phyloP scores from a whole-genome alignment of 2,888 invertebrate genomes.

The Helicoverpa assulta region DNA sequence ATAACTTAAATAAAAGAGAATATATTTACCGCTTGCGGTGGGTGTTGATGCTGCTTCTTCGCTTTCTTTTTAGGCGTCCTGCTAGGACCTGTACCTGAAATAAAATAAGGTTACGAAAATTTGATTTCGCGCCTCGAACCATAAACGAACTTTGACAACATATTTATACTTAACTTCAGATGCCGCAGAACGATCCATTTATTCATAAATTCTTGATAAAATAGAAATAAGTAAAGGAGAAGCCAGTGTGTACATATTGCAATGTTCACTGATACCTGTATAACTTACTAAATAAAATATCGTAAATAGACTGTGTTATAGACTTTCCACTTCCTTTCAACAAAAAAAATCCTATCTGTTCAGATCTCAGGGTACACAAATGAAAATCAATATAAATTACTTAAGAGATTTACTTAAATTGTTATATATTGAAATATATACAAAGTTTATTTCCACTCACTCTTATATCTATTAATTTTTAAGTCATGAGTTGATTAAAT shows the following conservation, averaged over 20 bases:
- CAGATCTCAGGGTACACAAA: slow-evolving; percentile 89
- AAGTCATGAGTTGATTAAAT: slow-evolving; percentile 89
- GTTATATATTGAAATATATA: slow-evolving; percentile 89
- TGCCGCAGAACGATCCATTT: slow-evolving; percentile 42
- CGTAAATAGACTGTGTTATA: slow-evolving; percentile 4
- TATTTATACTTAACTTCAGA: slow-evolving; percentile 64
- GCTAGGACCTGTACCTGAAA: slow-evolving; percentile 81
- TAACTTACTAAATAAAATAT: slow-evolving; percentile 16
- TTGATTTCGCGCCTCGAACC: slow-evolving; percentile 20
- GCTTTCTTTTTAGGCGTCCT: slow-evolving; percentile 86
- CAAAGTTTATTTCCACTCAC: slow-evolving; percentile 87
- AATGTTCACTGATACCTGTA: slow-evolving; percentile 62
- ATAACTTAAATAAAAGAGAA: slow-evolving; percentile 39
- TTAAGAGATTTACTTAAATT: slow-evolving; percentile 89
- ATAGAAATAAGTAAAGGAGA: slow-evolving; percentile 54
- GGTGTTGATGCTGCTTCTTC: slow-evolving; percentile 81
- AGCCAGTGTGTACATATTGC: slow-evolving; percentile 41
- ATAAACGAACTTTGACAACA: slow-evolving; percentile 28
- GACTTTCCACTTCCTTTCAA: slow-evolving; percentile 3
- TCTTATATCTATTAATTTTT: slow-evolving; percentile 86
- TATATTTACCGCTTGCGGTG: slow-evolving; percentile 84
- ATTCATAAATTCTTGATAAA: slow-evolving; percentile 30
- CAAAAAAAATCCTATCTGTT: slow-evolving; percentile 58
- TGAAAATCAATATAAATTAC: slow-evolving; percentile 86
- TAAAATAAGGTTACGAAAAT: slow-evolving; percentile 46